Conservation (phyloP, 30 jellyfish, hydroid and myxozoan genomes). For the Turritopsis dohrnii region DNA sequence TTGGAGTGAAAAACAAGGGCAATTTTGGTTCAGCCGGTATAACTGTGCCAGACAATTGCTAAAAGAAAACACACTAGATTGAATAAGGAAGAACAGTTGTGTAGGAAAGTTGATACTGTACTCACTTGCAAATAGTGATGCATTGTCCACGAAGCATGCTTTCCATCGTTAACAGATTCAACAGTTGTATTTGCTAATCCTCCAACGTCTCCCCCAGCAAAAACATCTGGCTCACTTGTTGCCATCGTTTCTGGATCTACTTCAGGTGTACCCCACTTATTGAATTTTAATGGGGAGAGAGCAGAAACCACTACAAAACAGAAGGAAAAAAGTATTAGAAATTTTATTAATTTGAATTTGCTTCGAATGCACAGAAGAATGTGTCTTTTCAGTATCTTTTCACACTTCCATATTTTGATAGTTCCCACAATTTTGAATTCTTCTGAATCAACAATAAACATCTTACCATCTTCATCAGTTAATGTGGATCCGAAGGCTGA, state of each 20-base stretch:
- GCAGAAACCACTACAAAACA: conserved; percentile 52
- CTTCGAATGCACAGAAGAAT: background rate
- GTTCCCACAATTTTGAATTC: too few relatives aligned
- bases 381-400: background rate
- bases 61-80: background rate
- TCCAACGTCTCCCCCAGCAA: conserved; percentile 92
- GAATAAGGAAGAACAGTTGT: background rate
- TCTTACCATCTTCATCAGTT: conserved; percentile 56
- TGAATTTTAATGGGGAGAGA: conserved; percentile 59
- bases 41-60: conserved; percentile 54
- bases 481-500: conserved; percentile 94
- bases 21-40: conserved; percentile 57
- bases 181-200: conserved; percentile 87
- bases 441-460: too few relatives aligned
- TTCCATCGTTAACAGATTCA: conserved; percentile 89
- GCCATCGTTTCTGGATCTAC: conserved; percentile 69
- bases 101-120: background rate
- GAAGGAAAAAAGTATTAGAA: too few relatives aligned
- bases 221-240: conserved; percentile 65
- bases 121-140: conserved; percentile 56
- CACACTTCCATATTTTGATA: background rate
- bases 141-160: conserved; percentile 85
- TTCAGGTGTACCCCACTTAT: conserved; percentile 88
- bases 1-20: conserved; percentile 79
- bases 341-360: too few relatives aligned